Conservation (phyloP, 2,888 invertebrate species). For the Dioctria linearis region DNA sequence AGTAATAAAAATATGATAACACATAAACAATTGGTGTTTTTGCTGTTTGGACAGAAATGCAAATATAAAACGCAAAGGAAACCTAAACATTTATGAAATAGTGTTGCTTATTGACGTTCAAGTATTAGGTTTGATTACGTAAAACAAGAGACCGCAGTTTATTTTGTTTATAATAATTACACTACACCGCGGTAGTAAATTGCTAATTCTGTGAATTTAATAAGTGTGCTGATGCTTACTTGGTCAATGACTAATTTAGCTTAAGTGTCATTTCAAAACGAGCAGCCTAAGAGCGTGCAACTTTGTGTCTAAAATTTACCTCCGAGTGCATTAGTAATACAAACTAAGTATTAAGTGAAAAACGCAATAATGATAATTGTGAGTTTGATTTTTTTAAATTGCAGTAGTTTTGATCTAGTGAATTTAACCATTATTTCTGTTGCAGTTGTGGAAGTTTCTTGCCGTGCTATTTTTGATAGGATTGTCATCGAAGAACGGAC, state of each 20-base stretch:
- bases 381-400: background rate
- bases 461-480: background rate
- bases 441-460: conserved; percentile 13
- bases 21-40: background rate
- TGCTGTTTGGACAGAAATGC: conserved; percentile 32
- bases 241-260: conserved; percentile 15
- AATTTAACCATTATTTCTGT: background rate
- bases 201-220: conserved; percentile 18
- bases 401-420: background rate
- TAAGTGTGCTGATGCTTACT: conserved; percentile 8
- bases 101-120: background rate
- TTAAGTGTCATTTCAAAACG: conserved; percentile 4
- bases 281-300: background rate
- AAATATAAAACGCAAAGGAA: conserved; percentile 5
- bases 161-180: conserved; percentile 15
- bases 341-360: background rate
- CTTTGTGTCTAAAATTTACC: background rate
- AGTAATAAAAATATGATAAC: background rate
- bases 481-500: background rate
- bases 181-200: conserved; percentile 14
- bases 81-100: conserved; percentile 17
- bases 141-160: background rate
- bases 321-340: background rate
- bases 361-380: background rate
- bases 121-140: conserved; percentile 17